These are phyloP conservation scores for Brachirus orientalis DNA, from an alignment of 2,113 vertebrate genomes.

Conservation along the genomic window DNA sequence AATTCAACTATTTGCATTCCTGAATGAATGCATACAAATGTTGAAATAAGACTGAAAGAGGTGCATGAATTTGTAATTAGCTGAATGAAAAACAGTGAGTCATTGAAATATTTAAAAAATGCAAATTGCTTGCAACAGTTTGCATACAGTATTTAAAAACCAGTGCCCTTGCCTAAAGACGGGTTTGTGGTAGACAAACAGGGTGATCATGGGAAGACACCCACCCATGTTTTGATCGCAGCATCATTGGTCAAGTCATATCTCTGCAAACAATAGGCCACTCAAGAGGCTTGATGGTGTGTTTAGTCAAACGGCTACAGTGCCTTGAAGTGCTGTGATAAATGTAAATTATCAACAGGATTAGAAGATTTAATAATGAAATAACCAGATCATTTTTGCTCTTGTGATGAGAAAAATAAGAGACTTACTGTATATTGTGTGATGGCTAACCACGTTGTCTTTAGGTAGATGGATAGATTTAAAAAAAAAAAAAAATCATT, in stretches of 20 bases:
- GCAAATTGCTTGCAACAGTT: constrained; percentile 92
- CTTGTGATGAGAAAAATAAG: constrained; percentile 84
- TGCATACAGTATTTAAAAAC: constrained; percentile 95
- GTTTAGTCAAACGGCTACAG: constrained; percentile 86
- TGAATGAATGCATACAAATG: constrained; percentile 92
- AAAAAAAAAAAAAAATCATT: neutral
- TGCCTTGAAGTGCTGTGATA: constrained; percentile 92
- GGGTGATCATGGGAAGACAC: constrained; percentile 88
- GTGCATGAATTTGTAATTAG: constrained; percentile 94
- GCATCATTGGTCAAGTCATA: constrained; percentile 89
- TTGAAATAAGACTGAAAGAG: constrained; percentile 93
- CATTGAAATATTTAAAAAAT: constrained; percentile 93
- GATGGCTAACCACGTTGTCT: neutral
- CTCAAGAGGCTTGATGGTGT: constrained; percentile 85
- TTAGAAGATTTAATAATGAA: constrained; percentile 77
- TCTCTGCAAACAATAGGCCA: constrained; percentile 89
- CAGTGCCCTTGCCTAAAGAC: constrained; percentile 89
- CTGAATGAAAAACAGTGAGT: neutral
- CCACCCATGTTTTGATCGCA: constrained; percentile 83
- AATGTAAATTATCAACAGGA: constrained; percentile 94
- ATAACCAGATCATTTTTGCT: constrained; percentile 87
- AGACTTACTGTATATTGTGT: neutral
- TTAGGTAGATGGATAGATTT: constrained; percentile 9
- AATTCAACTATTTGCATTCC: constrained; percentile 90
- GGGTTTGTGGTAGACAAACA: constrained; percentile 87